Evolutionary conservation across 2,797 vertebrate species (phyloP).

Genomic region (Avahi laniger): DNA sequence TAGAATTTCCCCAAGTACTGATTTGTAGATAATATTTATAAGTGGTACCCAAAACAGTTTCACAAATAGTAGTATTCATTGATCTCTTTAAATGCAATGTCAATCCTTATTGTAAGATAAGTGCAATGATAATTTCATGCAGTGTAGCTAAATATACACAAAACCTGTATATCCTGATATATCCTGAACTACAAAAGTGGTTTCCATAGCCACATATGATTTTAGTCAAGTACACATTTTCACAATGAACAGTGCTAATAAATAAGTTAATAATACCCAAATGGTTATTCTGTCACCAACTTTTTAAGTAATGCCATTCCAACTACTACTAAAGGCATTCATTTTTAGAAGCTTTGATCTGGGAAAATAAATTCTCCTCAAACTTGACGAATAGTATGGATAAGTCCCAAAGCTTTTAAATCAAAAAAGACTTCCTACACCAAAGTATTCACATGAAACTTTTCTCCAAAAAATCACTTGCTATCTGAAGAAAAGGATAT

Average conservation of each 20-base stretch:
- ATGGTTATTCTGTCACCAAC: not conserved
- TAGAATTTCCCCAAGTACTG: not conserved
- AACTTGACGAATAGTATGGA: not conserved
- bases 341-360: constrained; percentile 21
- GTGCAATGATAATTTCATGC: not conserved
- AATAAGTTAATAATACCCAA: not conserved
- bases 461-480: not conserved
- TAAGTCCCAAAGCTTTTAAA: not conserved
- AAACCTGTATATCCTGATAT: not conserved
- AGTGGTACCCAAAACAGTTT: not conserved
- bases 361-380: not conserved
- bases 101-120: constrained; percentile 17
- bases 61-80: not conserved
- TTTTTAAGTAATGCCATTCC: not conserved
- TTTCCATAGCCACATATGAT: not conserved
- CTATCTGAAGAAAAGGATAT: not conserved
- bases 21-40: not conserved
- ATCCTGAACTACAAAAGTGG: not conserved
- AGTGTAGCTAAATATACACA: not conserved
- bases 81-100: not conserved
- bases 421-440: not conserved
- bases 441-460: not conserved
- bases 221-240: not conserved
- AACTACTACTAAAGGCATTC: not conserved
- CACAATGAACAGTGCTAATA: not conserved